Conservation (phyloP, 2,797 vertebrate species). For the Leptatherina wallacei region DNA sequence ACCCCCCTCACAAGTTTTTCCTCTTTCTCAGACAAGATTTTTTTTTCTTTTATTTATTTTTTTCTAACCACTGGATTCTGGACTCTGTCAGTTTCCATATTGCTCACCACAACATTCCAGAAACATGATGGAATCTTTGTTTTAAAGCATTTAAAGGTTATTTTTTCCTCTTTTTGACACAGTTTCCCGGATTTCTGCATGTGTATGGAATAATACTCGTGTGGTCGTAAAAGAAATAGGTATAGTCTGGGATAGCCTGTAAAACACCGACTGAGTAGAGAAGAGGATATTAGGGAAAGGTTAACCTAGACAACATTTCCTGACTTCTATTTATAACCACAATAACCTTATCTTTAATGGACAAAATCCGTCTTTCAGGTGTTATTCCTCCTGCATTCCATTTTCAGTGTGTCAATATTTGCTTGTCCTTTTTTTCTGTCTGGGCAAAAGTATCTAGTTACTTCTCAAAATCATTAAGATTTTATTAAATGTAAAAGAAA, state of each 20-base stretch:
- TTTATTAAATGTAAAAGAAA: slow-evolving; percentile 74
- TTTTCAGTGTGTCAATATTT: slow-evolving; percentile 78
- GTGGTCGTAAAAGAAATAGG: slow-evolving; percentile 38
- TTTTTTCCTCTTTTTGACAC: slow-evolving; percentile 79
- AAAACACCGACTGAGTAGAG: slow-evolving; percentile 61
- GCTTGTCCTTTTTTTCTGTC: slow-evolving; percentile 60
- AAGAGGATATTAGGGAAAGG: slow-evolving; percentile 73
- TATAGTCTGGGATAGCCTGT: slow-evolving; percentile 44
- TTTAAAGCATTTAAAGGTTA: slow-evolving; percentile 73
- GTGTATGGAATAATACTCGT: slow-evolving; percentile 72
- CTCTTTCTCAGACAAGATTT: slow-evolving; percentile 76
- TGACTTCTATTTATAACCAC: slow-evolving; percentile 47
- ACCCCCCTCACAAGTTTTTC: slow-evolving; percentile 77
- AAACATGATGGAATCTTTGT: slow-evolving; percentile 88
- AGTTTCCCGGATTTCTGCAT: slow-evolving; percentile 72
- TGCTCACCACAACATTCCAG: slow-evolving; percentile 85
- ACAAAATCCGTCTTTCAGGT: slow-evolving; percentile 59
- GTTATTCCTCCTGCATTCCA: slow-evolving; percentile 57
- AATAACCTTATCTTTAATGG: slow-evolving; percentile 67
- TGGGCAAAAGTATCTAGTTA: slow-evolving; percentile 72
- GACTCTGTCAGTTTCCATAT: slow-evolving; percentile 85
- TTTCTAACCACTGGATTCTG: slow-evolving; percentile 82
- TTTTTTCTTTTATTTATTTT: slow-evolving; percentile 75
- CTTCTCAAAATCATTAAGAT: slow-evolving; percentile 61
- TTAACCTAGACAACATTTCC: slow-evolving; percentile 55